Base-by-base conservation (phyloP, 2,888 invertebrate genomes). In the Cerceris rybyensis region DNA sequence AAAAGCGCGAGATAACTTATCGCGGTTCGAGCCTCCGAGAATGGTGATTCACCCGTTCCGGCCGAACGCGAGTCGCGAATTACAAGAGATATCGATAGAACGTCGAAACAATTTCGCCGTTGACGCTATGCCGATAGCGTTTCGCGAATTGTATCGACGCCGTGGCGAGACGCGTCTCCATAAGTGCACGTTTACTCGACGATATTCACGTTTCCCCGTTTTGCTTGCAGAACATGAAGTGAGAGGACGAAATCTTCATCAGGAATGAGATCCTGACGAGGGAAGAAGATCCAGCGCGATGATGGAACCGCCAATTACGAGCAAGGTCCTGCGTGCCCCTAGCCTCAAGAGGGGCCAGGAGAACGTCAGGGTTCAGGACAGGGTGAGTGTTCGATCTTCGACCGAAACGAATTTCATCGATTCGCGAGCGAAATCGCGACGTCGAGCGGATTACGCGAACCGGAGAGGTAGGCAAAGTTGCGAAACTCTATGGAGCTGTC, bases 291-390 rank as follows among this genome's bases (percentile, higher is more conserved):
- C 49, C 54, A 43, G 43, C 67, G 68, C 50, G 71, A 90, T 81
- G 86, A 92, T 91, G 92, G 90, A 92, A 81, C 91, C 94, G 92
- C 90, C 90, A 63, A 93, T 94, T 90, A 93, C 93, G 79, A 94
- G 93, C 87, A 95, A 96, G 90, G 95, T 97, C 61, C 94, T 97
- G 79, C 94, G 97, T 82, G 96, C 96, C 87, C 96, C 96, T 41
- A 95, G 95, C 49, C 93, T 97, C 87, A 96, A 96, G 90, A 94
- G 96, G 90, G 97, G 97, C 84, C 96, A 96, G 92, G 95, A 95
- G 91, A 96, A 96, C 89, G 95, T 96, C 85, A 95, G 96, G 72
- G 95, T 96, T 75, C 94, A 95, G 64, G 96, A 96, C 93, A 94
- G 96, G 95, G 96, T 96, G 87, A 96, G 96, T 95, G 55, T 6